These are phyloP conservation scores for Zaprionus ornatus DNA, from an alignment of 1,140 invertebrate genomes.

Conservation along the genomic window DNA sequence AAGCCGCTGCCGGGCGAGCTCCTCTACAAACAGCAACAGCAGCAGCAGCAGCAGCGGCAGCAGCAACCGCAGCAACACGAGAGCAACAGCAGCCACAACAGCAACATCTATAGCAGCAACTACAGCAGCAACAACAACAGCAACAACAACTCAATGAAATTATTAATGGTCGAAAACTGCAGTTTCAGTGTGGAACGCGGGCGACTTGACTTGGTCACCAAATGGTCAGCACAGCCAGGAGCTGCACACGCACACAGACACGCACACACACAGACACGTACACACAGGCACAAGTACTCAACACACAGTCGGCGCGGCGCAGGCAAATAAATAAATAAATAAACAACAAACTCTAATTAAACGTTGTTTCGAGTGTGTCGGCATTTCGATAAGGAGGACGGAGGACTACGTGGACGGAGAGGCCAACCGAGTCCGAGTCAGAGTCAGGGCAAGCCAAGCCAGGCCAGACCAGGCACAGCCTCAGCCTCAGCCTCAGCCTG, in stretches of 20 bases:
- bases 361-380: conserved; percentile 59
- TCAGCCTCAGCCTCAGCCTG: neutral
- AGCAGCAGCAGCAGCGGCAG: conserved; percentile 4
- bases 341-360: conserved; percentile 81
- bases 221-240: conserved; percentile 38
- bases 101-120: conserved; percentile 19
- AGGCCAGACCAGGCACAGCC: neutral
- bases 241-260: conserved; percentile 7
- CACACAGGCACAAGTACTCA: conserved; percentile 5
- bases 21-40: conserved; percentile 22
- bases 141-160: conserved; percentile 65
- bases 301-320: conserved; percentile 6
- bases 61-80: conserved; percentile 28
- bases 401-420: conserved; percentile 13
- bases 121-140: conserved; percentile 11
- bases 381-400: conserved; percentile 63
- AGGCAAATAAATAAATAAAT: conserved; percentile 77
- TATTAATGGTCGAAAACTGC: conserved; percentile 77
- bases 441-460: neutral
- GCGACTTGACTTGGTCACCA: conserved; percentile 31
- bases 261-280: conserved; percentile 13
- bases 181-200: conserved; percentile 24
- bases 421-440: conserved; percentile 3
- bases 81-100: conserved; percentile 5
- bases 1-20: conserved; percentile 49